Evolutionary conservation across 2,797 vertebrate species (phyloP).

Genomic region (Gadopsis marmoratus): DNA sequence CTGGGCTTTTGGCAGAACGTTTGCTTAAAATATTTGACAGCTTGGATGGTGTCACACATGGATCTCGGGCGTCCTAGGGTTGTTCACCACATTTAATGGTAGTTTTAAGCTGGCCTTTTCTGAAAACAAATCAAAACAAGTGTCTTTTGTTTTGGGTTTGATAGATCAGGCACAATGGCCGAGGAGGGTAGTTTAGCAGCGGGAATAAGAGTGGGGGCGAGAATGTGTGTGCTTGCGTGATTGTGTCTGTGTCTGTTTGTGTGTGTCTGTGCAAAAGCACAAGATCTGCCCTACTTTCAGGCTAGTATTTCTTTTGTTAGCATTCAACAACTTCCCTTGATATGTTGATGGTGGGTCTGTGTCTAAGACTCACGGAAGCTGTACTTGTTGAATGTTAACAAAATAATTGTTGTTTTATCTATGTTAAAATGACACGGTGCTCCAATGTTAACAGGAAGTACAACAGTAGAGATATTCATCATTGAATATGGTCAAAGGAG

Average conservation of each 20-base stretch:
- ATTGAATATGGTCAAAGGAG: slow-evolving; percentile 43
- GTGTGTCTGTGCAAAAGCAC: slow-evolving; percentile 54
- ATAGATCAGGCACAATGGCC: slow-evolving; percentile 77
- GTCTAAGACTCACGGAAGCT: slow-evolving; percentile 60
- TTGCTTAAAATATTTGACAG: slow-evolving; percentile 45
- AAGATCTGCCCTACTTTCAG: slow-evolving; percentile 66
- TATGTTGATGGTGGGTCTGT: slow-evolving; percentile 59
- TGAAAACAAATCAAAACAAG: slow-evolving; percentile 80
- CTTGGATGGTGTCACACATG: slow-evolving; percentile 63
- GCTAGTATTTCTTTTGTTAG: slow-evolving; percentile 63
- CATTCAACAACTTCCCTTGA: slow-evolving; percentile 67
- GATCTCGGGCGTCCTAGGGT: slow-evolving; percentile 49
- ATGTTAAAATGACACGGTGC: slow-evolving; percentile 65
- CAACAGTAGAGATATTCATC: slow-evolving; percentile 48
- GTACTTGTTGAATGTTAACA: slow-evolving; percentile 73
- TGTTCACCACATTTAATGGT: slow-evolving; percentile 73
- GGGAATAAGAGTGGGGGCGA: slow-evolving; percentile 62
- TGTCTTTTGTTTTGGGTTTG: slow-evolving; percentile 76
- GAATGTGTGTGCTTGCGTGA: slow-evolving; percentile 53
- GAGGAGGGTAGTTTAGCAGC: slow-evolving; percentile 65
- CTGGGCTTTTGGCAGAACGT: slow-evolving; percentile 18
- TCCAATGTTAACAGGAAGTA: slow-evolving; percentile 61
- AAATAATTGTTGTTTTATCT: slow-evolving; percentile 78
- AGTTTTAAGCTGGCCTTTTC: slow-evolving; percentile 79
- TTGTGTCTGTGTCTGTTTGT: slow-evolving; percentile 23